Percentiles rank a stretch among this genome's conserved stretches.
phyloP scores from a whole-genome alignment of 2,888 invertebrate genomes.

The Drosophila greeni region DNA sequence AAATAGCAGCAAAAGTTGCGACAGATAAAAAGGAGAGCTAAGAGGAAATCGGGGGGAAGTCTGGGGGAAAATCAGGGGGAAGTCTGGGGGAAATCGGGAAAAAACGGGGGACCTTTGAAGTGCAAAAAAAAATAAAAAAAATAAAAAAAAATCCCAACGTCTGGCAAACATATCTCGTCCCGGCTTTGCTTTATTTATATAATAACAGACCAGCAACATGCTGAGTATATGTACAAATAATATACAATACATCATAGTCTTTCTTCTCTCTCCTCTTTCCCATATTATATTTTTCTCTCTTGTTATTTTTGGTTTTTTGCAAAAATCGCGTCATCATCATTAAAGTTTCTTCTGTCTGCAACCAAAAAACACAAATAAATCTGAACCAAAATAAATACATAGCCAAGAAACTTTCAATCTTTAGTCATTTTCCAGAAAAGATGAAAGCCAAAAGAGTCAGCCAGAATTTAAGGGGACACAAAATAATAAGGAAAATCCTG shows the following conservation, averaged over 20 bases:
- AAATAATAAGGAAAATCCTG: slow-evolving; percentile 20
- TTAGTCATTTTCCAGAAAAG: slow-evolving; percentile 20
- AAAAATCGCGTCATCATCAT: slow-evolving; percentile 62
- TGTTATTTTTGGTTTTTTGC: slow-evolving; percentile 52
- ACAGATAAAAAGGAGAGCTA: slow-evolving; percentile 39
- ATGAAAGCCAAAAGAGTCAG: slow-evolving; percentile 9
- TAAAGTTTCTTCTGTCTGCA: slow-evolving; percentile 51
- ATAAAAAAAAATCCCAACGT: slow-evolving; percentile 42
- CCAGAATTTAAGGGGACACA: not conserved
- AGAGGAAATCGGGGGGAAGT: no score
- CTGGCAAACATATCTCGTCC: slow-evolving; percentile 59
- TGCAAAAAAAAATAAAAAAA: slow-evolving; percentile 25
- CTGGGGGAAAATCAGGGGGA: no score
- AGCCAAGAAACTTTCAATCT: slow-evolving; percentile 21
- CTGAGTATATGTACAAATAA: slow-evolving; percentile 18
- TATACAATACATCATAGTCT: slow-evolving; percentile 35
- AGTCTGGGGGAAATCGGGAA: no score
- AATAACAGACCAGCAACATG: slow-evolving; percentile 25
- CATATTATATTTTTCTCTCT: slow-evolving; percentile 13
- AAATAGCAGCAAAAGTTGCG: slow-evolving; percentile 45
- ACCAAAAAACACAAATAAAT: slow-evolving; percentile 24
- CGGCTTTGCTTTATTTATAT: slow-evolving; percentile 34
- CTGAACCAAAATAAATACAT: slow-evolving; percentile 5
- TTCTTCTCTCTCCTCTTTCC: slow-evolving; percentile 9
- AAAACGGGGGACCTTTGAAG: slow-evolving; percentile 5